phyloP scores from a whole-genome alignment of 2,113 vertebrate genomes.

The Limanda limanda region DNA sequence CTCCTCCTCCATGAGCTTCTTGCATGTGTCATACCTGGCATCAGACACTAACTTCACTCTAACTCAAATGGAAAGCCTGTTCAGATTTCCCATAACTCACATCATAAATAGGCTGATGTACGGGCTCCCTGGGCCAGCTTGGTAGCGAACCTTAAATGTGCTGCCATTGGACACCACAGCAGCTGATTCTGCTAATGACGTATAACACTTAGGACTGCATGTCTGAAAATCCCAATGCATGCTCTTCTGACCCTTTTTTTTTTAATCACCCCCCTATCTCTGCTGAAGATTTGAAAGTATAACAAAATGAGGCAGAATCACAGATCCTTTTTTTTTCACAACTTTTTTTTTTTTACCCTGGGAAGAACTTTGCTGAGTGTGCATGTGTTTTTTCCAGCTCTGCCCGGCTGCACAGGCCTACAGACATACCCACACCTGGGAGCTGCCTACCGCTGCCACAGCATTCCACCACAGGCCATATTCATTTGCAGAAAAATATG shows the following conservation, averaged over 20 bases:
- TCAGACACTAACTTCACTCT: conserved; percentile 26
- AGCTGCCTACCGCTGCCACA: conserved; percentile 29
- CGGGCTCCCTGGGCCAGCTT: conserved; percentile 19
- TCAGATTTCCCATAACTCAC: conserved; percentile 52
- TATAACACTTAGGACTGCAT: conserved; percentile 22
- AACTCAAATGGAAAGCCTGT: conserved; percentile 43
- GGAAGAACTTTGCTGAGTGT: conserved; percentile 42
- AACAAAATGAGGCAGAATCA: conserved; percentile 8
- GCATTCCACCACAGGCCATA: conserved; percentile 8
- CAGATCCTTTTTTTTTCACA: conserved; percentile 15
- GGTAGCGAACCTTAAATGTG: conserved; percentile 35
- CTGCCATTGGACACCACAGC: conserved; percentile 27
- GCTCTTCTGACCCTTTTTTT: conserved; percentile 18
- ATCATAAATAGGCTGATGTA: conserved; percentile 35
- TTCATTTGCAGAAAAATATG: background rate
- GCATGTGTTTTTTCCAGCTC: conserved; percentile 27
- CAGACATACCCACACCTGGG: conserved; percentile 33
- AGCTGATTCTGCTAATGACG: conserved; percentile 27
- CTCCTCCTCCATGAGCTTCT: conserved; percentile 30
- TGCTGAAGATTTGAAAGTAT: conserved; percentile 30
- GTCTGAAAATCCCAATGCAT: conserved; percentile 32
- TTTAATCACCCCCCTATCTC: background rate
- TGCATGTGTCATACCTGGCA: conserved; percentile 56
- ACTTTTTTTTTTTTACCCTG: conserved; percentile 20
- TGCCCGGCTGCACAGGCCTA: background rate